phyloP scores from a whole-genome alignment of 1,140 invertebrate genomes.

The Brachionus calyciflorus region DNA sequence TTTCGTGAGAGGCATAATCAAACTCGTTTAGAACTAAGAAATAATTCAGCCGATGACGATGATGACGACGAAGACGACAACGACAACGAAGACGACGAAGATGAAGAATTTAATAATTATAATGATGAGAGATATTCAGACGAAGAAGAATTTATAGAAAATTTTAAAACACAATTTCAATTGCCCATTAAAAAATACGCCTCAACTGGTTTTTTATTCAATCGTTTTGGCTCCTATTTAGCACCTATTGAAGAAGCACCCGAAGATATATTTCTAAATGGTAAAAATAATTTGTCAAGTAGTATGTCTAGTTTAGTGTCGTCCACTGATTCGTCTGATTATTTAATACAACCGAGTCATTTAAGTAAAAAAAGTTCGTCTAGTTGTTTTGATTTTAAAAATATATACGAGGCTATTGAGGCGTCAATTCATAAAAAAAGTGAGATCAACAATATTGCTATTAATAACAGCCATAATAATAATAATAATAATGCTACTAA shows the following conservation, averaged over 20 bases:
- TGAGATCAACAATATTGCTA: neutral
- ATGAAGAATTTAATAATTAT: neutral
- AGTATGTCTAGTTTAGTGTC: neutral
- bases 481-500: constrained; percentile 3
- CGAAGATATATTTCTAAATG: constrained; percentile 15
- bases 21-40: neutral
- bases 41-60: neutral
- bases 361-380: neutral
- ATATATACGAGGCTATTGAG: no score
- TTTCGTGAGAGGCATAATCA: neutral
- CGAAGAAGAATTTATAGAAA: neutral
- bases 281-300: neutral
- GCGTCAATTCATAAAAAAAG: no score
- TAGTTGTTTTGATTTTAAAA: constrained; percentile 28
- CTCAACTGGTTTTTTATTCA: constrained; percentile 35
- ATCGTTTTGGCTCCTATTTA: constrained; percentile 31
- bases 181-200: constrained; percentile 33
- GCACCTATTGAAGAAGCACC: constrained; percentile 32
- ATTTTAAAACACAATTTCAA: neutral
- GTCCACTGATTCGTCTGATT: constrained; percentile 10
- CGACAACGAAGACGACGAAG: constrained; percentile 2
- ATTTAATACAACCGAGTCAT: neutral
- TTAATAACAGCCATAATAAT: neutral
- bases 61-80: neutral
- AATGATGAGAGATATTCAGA: neutral